Conservation (phyloP, 2,113 vertebrate species). For the Pampusana beccarii region DNA sequence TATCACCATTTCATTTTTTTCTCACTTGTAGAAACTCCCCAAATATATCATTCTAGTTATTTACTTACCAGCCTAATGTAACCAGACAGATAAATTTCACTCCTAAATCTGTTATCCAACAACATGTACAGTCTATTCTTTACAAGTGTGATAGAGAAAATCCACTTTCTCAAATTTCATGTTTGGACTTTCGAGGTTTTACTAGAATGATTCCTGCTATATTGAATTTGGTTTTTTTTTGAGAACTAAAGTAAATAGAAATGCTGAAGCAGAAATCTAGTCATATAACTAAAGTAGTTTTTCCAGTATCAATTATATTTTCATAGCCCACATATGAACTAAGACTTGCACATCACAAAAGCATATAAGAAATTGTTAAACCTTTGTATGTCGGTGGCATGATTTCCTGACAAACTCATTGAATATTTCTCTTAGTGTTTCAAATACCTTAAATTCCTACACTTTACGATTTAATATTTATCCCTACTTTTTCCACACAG, state of each 20-base stretch:
- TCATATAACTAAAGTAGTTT: neutral
- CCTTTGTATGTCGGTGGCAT: neutral
- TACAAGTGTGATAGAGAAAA: neutral
- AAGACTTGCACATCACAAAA: neutral
- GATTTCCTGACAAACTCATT: neutral
- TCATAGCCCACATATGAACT: neutral
- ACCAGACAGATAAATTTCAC: slow-evolving; percentile 3
- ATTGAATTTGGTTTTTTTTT: neutral
- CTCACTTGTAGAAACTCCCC: neutral
- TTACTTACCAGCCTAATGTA: neutral
- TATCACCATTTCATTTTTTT: neutral
- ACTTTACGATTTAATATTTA: neutral
- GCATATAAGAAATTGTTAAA: neutral
- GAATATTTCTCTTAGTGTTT: neutral
- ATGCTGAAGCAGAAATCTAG: neutral
- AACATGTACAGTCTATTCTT: neutral
- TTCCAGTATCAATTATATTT: neutral
- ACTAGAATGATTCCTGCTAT: neutral
- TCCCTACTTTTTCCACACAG: neutral
- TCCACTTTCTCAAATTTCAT: neutral
- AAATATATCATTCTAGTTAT: neutral
- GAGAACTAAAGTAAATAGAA: neutral
- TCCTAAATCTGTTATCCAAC: neutral
- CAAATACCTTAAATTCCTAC: neutral
- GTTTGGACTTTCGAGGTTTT: neutral